Evolutionary conservation across 2,113 vertebrate genomes (phyloP), one percentile per base, ranked within the genome.

Genomic region (Nerophis lumbriciformis): DNA sequence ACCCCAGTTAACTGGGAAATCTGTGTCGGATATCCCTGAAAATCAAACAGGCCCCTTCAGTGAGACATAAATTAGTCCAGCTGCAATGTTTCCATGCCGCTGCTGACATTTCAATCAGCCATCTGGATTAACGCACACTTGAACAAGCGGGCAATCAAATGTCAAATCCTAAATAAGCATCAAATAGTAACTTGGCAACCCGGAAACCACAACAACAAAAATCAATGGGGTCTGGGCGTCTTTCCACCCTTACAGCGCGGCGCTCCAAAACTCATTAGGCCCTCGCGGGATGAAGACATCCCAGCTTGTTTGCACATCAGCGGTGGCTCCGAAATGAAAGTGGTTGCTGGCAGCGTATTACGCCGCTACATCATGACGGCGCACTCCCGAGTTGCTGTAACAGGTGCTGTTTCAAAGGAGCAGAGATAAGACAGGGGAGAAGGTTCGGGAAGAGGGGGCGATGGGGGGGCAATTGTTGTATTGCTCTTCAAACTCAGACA

Each of bases 341-440:
- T 11, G 56, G 61, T 55, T 72, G 69, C 71, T 75, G 72, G 77
- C 81, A 59, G 49, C 49, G 61, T 53, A 72, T 76, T 74, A 61
- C 0, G 63, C 60, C 69, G 56, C 70, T 72, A 63, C 76, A 77
- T 81, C 82, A 78, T 54, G 55, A 76, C 59, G 45, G 66, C n/a
- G 73, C 78, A 73, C 78, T 77, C 64, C 83, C 62, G n/a, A 66
- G 78, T 78, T 62, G 59, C 28, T 63, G 72, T 78, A 85, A 78
- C 87, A 90, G 85, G 87, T 90, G 87, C 73, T 75, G 74, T 89
- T 90, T 86, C 83, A 87, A 87, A 87, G 78, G 72, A 59, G 49
- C 2, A 44, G 82, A 85, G 83, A 88, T 85, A 87, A 85, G 67
- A 71, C 67, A 60, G 63, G 58, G 57, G 56, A 61, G 63, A 60